Evolutionary conservation across 2,888 invertebrate species (phyloP).

Genomic region (Ctena decussata): DNA sequence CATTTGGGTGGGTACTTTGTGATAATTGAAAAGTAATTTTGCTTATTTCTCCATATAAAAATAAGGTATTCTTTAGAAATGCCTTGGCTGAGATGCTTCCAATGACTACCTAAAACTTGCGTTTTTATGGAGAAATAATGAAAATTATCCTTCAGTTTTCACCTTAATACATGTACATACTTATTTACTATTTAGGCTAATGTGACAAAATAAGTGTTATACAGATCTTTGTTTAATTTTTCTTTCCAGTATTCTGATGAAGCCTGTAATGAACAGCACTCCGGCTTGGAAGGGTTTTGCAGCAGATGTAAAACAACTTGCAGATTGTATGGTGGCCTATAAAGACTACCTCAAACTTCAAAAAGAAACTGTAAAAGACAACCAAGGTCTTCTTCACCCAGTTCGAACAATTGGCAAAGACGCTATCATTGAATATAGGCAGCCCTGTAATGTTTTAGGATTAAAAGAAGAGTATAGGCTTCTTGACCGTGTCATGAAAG

Average conservation of each 20-base stretch:
- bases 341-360: not conserved
- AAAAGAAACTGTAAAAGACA: not conserved
- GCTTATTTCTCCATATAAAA: no score
- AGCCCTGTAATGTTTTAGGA: not conserved
- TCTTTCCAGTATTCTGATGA: constrained; percentile 29
- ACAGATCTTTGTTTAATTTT: no score
- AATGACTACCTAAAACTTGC: no score
- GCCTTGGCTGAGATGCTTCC: no score
- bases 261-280: not conserved
- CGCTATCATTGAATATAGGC: not conserved
- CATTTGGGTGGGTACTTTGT: no score
- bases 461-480: not conserved
- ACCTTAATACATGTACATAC: no score
- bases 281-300: not conserved
- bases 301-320: not conserved
- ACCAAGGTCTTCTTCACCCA: not conserved
- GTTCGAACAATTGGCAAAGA: not conserved
- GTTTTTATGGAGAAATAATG: no score
- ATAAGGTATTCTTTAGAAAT: no score
- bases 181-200: no score
- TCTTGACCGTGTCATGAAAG: not conserved
- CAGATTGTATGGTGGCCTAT: not conserved
- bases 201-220: no score
- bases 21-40: no score
- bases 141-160: no score